Percentiles rank a stretch among this genome's conserved stretches.
phyloP scores from a whole-genome alignment of 2,888 invertebrate species.

The Gonocerus acuteangulatus region DNA sequence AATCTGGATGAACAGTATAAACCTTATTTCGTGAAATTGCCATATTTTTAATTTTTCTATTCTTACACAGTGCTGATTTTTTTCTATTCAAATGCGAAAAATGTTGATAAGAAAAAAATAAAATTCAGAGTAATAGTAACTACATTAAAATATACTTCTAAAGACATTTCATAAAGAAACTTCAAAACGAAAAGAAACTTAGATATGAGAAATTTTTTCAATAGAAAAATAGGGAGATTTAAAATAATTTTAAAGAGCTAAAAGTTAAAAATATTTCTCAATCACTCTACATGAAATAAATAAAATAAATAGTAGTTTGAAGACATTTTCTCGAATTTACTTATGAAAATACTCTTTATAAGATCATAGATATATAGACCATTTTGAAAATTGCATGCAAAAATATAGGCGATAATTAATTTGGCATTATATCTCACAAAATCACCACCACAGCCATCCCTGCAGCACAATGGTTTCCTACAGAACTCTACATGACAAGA shows the following conservation, averaged over 20 bases:
- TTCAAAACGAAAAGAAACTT: not conserved
- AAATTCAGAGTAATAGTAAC: too few relatives aligned
- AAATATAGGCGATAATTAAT: conserved; percentile 23
- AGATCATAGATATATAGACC: not conserved
- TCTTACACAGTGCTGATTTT: too few relatives aligned
- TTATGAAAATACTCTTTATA: conserved; percentile 18
- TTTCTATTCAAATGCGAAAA: too few relatives aligned
- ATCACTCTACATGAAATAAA: not conserved
- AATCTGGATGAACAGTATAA: too few relatives aligned
- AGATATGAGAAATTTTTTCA: not conserved
- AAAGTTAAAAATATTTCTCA: not conserved
- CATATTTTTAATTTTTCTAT: too few relatives aligned
- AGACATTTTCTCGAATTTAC: not conserved
- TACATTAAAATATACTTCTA: too few relatives aligned
- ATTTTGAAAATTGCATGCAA: conserved; percentile 19
- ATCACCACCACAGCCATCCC: conserved; percentile 14
- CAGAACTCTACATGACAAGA: conserved; percentile 12
- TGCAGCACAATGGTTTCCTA: conserved; percentile 1
- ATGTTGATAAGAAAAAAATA: too few relatives aligned
- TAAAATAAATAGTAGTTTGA: not conserved
- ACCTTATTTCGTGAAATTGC: too few relatives aligned
- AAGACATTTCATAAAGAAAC: too few relatives aligned
- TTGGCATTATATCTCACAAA: conserved; percentile 14
- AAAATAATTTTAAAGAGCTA: conserved; percentile 12
- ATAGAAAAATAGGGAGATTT: conserved; percentile 13